phyloP scores from a whole-genome alignment of 2,888 invertebrate genomes.

The Andrena camellia region DNA sequence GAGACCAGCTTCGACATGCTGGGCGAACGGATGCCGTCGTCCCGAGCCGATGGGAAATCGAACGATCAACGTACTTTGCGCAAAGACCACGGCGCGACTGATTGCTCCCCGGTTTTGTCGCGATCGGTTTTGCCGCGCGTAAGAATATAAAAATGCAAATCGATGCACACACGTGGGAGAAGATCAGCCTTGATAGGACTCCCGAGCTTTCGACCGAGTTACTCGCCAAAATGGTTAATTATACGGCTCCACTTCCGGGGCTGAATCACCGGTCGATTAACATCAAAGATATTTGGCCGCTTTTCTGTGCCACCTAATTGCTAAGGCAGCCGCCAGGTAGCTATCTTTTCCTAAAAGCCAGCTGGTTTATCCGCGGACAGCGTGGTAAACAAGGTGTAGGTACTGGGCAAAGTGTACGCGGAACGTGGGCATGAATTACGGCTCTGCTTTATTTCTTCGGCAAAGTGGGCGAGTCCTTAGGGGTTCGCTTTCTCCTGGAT shows the following conservation, averaged over 20 bases:
- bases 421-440: conserved; percentile 5
- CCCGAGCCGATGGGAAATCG: background rate
- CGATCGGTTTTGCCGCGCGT: conserved; percentile 41
- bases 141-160: conserved; percentile 58
- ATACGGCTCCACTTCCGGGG: conserved; percentile 29
- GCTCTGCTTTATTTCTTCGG: conserved; percentile 2
- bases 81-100: conserved; percentile 46
- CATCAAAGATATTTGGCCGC: conserved; percentile 30
- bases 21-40: conserved; percentile 3
- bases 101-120: conserved; percentile 24
- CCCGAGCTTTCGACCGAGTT: conserved; percentile 7
- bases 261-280: conserved; percentile 45
- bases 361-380: background rate
- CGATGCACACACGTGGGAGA: conserved; percentile 57
- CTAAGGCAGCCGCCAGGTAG: background rate
- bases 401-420: too few species aligned
- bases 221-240: conserved; percentile 60
- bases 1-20: conserved; percentile 34
- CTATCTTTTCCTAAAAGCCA: conserved; percentile 1
- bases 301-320: background rate
- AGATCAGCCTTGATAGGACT: conserved; percentile 49
- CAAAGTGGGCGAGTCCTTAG: background rate
- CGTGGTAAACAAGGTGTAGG: background rate
- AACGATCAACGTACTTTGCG: conserved; percentile 1
- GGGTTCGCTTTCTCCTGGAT: background rate